Percentiles rank a stretch among this genome's conserved stretches.
Conservation (phyloP, 2,113 vertebrate species). For the Sinocyclocheilus anshuiensis region DNA sequence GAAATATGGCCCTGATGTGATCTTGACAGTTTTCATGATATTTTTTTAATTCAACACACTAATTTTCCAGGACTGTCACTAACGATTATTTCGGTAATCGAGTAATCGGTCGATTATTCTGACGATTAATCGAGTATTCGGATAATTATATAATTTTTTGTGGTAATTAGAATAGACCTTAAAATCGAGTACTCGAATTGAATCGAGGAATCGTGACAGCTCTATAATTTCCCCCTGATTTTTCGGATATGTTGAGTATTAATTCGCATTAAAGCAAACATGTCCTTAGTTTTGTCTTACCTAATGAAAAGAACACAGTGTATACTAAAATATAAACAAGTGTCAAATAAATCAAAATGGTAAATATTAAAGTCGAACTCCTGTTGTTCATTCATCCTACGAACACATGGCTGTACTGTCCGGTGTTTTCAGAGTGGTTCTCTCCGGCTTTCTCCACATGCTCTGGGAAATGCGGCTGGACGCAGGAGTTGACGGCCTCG, state of each 20-base stretch:
- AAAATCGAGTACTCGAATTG: no score
- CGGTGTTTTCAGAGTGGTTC: slow-evolving; percentile 51
- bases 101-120: no score
- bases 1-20: background rate
- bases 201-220: no score
- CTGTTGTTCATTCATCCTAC: slow-evolving; percentile 63
- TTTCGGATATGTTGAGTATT: background rate
- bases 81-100: no score
- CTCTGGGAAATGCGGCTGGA: slow-evolving; percentile 71
- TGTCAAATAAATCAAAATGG: background rate
- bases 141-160: no score
- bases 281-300: background rate
- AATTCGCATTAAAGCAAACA: background rate
- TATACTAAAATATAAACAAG: background rate
- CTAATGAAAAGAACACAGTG: background rate
- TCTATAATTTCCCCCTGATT: no score
- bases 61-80: no score
- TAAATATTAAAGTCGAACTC: background rate
- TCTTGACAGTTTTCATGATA: no score
- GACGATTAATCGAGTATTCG: no score
- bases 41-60: background rate
- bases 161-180: no score
- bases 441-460: slow-evolving; percentile 64
- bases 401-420: slow-evolving; percentile 72
- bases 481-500: slow-evolving; percentile 76